Evolutionary conservation across 2,113 vertebrate species (phyloP), one percentile per base, ranked within the genome.

Genomic region (Tricholaema leucomelas): DNA sequence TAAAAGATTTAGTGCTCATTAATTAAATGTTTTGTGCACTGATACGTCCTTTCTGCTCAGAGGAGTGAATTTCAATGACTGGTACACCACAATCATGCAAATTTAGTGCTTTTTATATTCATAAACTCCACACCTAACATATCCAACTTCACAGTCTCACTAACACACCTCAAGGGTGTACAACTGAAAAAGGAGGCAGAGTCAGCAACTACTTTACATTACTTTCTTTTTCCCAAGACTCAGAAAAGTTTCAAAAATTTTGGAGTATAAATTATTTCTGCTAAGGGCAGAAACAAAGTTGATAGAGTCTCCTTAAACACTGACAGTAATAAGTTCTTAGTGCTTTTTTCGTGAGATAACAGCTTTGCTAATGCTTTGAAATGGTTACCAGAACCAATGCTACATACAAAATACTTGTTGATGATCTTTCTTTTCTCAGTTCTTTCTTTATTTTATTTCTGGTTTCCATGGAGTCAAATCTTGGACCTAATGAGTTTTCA

Each of bases 61-160:
- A 93, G 46, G 65, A 94, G 35, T 75, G 35, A 90, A 96, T 97
- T 95, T 96, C 76, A 91, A 63, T 91, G 78, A 92, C 72, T 79
- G 79, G 44, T 95, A 69, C 9, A 82, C 36, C 63, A 92, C 48
- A 97, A 81, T 92, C 83, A 95, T 79, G 87, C 69, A 96, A 95
- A 96, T 91, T 66, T 95, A 66, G 50, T 87, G 46, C 15, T 95
- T 96, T 96, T 96, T 82, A 91, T 95, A 94, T 76, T 96, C 74
- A 93, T 94, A 96, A 94, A 96, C 38, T 15, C 67, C 92, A 84
- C 60, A 95, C 44, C 81, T 93, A 95, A 92, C 52, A 87, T 83
- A 93, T 56, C 67, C 42, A 85, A 31, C 69, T 91, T 94, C 90
- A 91, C 81, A 95, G 55, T 18, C 75, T 89, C 65, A 83, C 44